Evolutionary conservation across 2,797 vertebrate species (phyloP).

Genomic region (Kryptopterus vitreolus): DNA sequence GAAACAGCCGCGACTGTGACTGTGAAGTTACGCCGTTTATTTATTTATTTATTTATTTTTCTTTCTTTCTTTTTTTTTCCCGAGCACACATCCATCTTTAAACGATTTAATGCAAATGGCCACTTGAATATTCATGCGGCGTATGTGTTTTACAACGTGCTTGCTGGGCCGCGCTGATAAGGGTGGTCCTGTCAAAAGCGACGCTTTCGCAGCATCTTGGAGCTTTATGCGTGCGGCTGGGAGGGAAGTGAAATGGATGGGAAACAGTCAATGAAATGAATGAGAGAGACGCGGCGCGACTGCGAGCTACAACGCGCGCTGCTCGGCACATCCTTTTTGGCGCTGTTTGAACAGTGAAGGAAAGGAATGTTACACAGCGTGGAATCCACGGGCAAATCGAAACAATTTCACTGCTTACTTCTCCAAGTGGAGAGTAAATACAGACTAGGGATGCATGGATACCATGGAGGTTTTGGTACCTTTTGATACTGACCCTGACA

Average conservation of each 20-base stretch:
- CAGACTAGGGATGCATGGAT: not conserved
- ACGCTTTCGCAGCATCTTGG: constrained; percentile 49
- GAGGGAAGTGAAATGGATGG: constrained; percentile 44
- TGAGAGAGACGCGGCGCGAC: constrained; percentile 5
- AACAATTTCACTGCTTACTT: not conserved
- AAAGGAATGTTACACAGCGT: not conserved
- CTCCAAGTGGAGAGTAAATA: not conserved
- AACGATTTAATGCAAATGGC: constrained; percentile 54
- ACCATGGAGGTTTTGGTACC: too few species aligned
- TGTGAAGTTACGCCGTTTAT: constrained; percentile 39
- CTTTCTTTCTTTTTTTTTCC: constrained; percentile 9
- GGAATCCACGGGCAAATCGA: not conserved
- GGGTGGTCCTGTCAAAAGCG: constrained; percentile 47
- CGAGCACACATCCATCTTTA: constrained; percentile 46
- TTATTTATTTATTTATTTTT: too few species aligned
- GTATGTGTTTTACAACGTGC: constrained; percentile 44
- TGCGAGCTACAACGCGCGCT: not conserved
- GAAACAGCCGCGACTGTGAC: constrained; percentile 47
- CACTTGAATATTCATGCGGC: constrained; percentile 52
- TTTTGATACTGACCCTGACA: not conserved
- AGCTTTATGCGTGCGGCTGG: constrained; percentile 33
- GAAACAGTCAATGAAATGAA: constrained; percentile 31
- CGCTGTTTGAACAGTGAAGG: not conserved
- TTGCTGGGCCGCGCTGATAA: constrained; percentile 51
- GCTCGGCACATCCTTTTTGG: constrained; percentile 25